phyloP scores from a whole-genome alignment of 2,888 invertebrate genomes.

The Geophilus truncorum region DNA sequence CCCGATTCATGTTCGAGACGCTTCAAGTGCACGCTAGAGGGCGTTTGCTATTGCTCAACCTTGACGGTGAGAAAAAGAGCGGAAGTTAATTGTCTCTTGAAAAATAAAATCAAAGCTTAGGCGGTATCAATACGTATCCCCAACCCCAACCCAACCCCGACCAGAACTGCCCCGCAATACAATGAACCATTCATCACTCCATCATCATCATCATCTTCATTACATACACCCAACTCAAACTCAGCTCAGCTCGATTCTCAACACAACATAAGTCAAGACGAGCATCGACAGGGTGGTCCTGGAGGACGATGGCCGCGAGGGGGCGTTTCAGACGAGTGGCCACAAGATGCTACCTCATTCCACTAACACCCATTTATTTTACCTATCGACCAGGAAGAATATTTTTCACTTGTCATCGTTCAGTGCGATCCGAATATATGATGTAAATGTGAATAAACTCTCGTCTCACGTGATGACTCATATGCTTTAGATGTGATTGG shows the following conservation, averaged over 20 bases:
- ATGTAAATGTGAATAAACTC: not conserved
- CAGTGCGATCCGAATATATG: not conserved
- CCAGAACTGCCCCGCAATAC: not conserved
- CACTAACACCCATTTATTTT: not conserved
- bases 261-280: no score
- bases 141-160: not conserved
- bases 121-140: not conserved
- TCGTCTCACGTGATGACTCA: not conserved
- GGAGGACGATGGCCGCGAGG: constrained; percentile 3
- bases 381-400: not conserved
- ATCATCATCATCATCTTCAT: not conserved
- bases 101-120: constrained; percentile 19
- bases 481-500: not conserved
- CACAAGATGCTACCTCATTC: constrained; percentile 17
- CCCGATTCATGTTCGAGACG: constrained; percentile 25
- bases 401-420: not conserved
- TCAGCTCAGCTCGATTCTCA: not conserved
- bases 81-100: constrained; percentile 16
- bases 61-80: constrained; percentile 24
- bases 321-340: not conserved
- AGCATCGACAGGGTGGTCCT: constrained; percentile 2
- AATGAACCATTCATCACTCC: constrained; percentile 15
- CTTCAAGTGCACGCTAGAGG: constrained; percentile 23
- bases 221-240: not conserved
- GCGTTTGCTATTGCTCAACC: constrained; percentile 22